These are phyloP conservation scores for Bilobella aurantiaca DNA, from an alignment of 1,140 invertebrate genomes.

Conservation along the genomic window DNA sequence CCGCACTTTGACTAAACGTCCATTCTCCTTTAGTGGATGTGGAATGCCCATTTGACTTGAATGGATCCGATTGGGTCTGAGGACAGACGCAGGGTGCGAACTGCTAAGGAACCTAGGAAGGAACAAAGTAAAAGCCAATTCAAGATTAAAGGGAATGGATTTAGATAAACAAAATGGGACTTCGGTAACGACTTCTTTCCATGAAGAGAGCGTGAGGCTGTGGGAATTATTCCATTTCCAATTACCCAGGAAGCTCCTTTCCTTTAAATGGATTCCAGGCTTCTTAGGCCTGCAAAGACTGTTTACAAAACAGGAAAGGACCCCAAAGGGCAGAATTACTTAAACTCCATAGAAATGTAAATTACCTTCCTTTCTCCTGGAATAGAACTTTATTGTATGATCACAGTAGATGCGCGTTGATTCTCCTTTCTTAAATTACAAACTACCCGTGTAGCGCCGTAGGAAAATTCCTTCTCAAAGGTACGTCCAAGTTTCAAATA, in stretches of 20 bases:
- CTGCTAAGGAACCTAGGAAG: background rate
- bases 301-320: background rate
- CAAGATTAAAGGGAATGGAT: background rate
- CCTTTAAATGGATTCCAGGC: background rate
- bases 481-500: background rate
- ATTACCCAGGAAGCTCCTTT: background rate
- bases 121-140: background rate
- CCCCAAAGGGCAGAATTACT: background rate
- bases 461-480: background rate
- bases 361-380: background rate
- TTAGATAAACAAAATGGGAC: background rate
- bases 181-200: background rate
- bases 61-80: background rate
- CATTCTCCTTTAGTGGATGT: background rate
- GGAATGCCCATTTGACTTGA: background rate
- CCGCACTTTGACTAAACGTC: background rate
- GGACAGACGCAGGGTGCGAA: background rate
- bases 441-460: conserved; percentile 9
- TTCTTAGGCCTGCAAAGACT: no score
- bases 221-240: background rate
- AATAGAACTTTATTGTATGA: conserved; percentile 1
- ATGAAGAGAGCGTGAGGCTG: background rate
- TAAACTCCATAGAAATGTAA: background rate
- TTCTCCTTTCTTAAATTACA: background rate
- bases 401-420: background rate